Conservation (phyloP, 2,888 invertebrate genomes). For the Lasioglossum lativentre region DNA sequence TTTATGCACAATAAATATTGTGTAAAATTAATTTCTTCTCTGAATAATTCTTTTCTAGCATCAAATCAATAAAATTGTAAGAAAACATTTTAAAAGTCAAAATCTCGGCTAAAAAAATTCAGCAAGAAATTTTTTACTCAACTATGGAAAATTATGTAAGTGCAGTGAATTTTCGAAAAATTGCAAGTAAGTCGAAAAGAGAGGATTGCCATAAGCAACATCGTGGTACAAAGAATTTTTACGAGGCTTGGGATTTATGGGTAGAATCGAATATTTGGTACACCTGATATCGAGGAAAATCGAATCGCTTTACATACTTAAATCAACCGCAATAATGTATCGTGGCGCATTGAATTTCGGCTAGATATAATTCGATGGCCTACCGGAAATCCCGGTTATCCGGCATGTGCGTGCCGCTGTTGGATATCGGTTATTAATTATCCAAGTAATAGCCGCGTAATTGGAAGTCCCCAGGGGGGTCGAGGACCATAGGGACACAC, state of each 20-base stretch:
- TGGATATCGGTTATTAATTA: constrained; percentile 79
- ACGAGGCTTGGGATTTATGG: constrained; percentile 3
- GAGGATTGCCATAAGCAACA: background rate
- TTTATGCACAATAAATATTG: no score
- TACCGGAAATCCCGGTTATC: constrained; percentile 69
- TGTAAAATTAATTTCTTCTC: no score
- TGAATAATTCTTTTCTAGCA: no score
- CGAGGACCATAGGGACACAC: constrained; percentile 28
- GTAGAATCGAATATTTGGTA: background rate
- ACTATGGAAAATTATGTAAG: no score
- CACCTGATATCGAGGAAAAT: constrained; percentile 33
- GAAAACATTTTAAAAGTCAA: no score
- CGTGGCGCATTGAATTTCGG: constrained; percentile 39
- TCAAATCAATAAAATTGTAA: no score
- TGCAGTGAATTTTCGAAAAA: no score
- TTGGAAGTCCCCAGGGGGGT: constrained; percentile 68
- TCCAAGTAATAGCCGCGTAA: constrained; percentile 77
- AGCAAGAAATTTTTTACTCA: no score
- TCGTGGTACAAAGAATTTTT: background rate
- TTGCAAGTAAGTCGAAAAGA: no score
- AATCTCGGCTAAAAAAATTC: no score
- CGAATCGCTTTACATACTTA: constrained; percentile 42
- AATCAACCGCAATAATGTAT: constrained; percentile 49
- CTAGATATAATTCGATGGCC: constrained; percentile 61
- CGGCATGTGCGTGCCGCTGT: constrained; percentile 56